Evolutionary conservation across 2,113 vertebrate genomes (phyloP).

Genomic region (human): GRCh38 chr15:62128501-62129000

Average conservation of each 20-base stretch:
- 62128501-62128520: neutral
- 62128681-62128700: neutral
- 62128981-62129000: neutral
- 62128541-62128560: neutral
- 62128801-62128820: neutral
- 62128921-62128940: neutral
- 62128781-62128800: neutral
- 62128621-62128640: neutral
- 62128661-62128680: neutral
- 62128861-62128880: neutral
- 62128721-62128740: neutral
- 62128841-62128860: neutral
- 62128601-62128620: neutral
- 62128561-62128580: neutral
- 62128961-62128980: neutral
- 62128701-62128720: neutral
- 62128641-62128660: neutral
- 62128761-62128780: neutral
- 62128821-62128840: neutral
- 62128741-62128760: neutral
- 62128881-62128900: neutral
- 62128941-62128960: neutral
- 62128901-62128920: neutral
- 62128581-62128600: neutral
- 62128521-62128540: neutral